Base-by-base conservation (phyloP, 2,797 vertebrate genomes). In the Monodelphis domestica region DNA sequence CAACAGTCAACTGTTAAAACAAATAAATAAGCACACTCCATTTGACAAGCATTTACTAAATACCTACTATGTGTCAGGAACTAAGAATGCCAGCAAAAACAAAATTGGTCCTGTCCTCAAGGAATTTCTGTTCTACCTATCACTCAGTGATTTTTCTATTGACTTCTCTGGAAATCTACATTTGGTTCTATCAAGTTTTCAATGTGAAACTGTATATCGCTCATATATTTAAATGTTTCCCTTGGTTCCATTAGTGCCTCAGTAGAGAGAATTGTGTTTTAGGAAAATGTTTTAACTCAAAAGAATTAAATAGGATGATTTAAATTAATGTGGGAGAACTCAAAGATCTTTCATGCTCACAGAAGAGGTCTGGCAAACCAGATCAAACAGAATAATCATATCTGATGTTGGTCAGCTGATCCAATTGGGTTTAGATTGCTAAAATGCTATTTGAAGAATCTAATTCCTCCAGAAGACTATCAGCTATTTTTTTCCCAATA, bases 1-100 rank as follows among this genome's bases (percentile, higher is more conserved):
- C 99, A 99, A 93, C 99, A 99, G 98, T 99, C 99, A 98, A 99
- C 99, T 99, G 96, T 53, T 54, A 91, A 97, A 97, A 50, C 97
- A 95, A 84, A 96, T 88, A 89, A 78, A 11, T 88, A 89, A 78
- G 7, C 0, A 15, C 0, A 0, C 93, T 12, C 91, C 26, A 55
- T 54, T 53, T 10, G 15, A 88, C 28, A 7, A 33, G 17, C 87
- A 50, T 45, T 78, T 84, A 78, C 45, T 78, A 78, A 70, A n/a
- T 28, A 70, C 17, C n/a, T 9, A 26, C 38, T 26, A 11, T 26
- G 38, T 84, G 70, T 50, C 38, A 12, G 70, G 4, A 38, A 45
- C 9, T 84, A 84, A 78, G n/a, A 78, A 38, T 78, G 70, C 2
- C 24, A 50, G 9, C 21, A 26, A 26, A 84, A 26, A 50, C 9